Base-by-base conservation (phyloP, 2,797 vertebrate genomes). In the Scarus forsteni region DNA sequence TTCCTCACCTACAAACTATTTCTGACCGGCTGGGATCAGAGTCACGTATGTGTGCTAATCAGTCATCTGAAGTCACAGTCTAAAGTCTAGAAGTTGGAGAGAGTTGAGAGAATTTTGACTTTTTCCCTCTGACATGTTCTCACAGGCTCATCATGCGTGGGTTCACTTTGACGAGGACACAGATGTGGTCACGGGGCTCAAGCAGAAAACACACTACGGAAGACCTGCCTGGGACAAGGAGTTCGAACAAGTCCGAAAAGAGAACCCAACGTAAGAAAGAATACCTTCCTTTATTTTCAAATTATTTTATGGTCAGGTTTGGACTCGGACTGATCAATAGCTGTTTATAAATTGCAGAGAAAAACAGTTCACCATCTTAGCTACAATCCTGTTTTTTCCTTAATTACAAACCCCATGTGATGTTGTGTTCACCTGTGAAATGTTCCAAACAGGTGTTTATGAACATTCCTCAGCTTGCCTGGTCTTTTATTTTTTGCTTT, bases 1-100 rank as follows among this genome's bases (percentile, higher is more conserved):
- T 97, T 98, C 85, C 95, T 99, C 75, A 98, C 95, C 42, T 98
- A 97, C 84, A 94, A 93, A 7, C 97, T 99, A 61, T 99, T 93
- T 79, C 95, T 98, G 78, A 99, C 97, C 0, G 94, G 94, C 62
- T 98, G 97, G 97, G 88, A 97, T 84, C 92, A 85, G 60, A 95
- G 85, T 66, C 95, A 96, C 1, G 96, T 98, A 96, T 6, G 96
- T 96, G 87, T 70, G 93, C 93, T 0, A 13, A 3, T 54, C 36
- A 19, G 10, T 3, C 5, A 10, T 19, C 14, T 44, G n/a, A 11
- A 13, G 13, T 11, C 19, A 16, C 11, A 34, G 42, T 15, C 3
- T 35, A 53, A 64, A 62, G 50, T 75, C 27, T 27, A 27, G 27
- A 27, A 27, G 4, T 27, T 27, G 2, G 27, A 27, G 27, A 27